Percentiles rank a stretch among this genome's conserved stretches.
Evolutionary conservation across 2,797 vertebrate species (phyloP).

Genomic region (Pseudotriccus pelzelni): DNA sequence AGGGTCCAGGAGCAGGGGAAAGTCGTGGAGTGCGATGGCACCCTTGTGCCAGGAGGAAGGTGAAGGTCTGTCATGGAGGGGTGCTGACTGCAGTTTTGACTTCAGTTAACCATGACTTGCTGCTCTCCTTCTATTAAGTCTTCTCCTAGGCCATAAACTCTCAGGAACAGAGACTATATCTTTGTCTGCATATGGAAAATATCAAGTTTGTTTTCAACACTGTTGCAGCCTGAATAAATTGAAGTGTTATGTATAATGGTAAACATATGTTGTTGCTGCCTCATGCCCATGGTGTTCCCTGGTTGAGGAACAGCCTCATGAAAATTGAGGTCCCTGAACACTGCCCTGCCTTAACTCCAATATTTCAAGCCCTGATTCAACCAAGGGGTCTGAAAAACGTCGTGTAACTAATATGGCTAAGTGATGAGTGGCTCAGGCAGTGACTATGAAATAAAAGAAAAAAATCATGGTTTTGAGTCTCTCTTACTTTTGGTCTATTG

Average conservation of each 20-base stretch:
- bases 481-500: background rate
- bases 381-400: background rate
- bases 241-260: conserved; percentile 25
- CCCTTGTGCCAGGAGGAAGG: background rate
- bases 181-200: conserved; percentile 33
- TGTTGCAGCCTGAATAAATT: conserved; percentile 26
- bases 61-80: accelerated
- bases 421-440: background rate
- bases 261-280: conserved; percentile 3
- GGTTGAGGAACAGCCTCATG: background rate
- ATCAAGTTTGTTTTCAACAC: conserved; percentile 52
- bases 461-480: background rate
- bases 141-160: background rate
- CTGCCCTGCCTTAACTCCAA: background rate
- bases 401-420: background rate
- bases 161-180: background rate
- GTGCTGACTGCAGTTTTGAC: background rate
- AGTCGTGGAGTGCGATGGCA: background rate
- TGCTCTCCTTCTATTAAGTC: background rate
- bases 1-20: accelerated
- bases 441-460: background rate
- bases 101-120: background rate
- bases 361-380: background rate
- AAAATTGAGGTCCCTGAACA: background rate
- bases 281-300: background rate